Conservation (phyloP, 2,797 vertebrate genomes). For the Apogon hyalosoma region DNA sequence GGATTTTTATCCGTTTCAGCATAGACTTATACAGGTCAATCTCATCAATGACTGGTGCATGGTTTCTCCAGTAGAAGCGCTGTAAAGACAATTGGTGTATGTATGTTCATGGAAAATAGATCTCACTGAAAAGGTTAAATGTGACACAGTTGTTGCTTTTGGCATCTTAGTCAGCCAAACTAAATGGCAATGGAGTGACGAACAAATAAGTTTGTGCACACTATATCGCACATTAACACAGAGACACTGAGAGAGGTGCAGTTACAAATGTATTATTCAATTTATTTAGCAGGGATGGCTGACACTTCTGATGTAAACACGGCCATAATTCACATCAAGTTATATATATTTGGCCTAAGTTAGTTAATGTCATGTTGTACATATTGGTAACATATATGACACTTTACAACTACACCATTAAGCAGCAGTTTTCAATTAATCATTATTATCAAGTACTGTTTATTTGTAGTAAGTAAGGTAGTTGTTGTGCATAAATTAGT, state of each 20-base stretch:
- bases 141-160: not conserved
- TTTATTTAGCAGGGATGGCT: no score
- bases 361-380: no score
- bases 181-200: not conserved
- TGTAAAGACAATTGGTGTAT: conserved; percentile 29
- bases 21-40: conserved; percentile 35
- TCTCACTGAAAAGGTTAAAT: conserved; percentile 30
- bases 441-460: no score
- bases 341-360: no score
- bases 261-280: not conserved
- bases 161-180: conserved; percentile 11
- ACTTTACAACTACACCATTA: no score
- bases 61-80: conserved; percentile 3
- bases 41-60: conserved; percentile 26
- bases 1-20: conserved; percentile 38
- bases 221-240: not conserved
- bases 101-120: conserved; percentile 3
- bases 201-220: not conserved
- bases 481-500: no score
- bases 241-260: not conserved
- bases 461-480: no score
- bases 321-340: no score
- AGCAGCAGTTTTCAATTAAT: no score
- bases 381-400: no score
- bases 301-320: no score